Base-by-base conservation (phyloP, 2,797 vertebrate genomes). In the Enteromius unitaeniatus region DNA sequence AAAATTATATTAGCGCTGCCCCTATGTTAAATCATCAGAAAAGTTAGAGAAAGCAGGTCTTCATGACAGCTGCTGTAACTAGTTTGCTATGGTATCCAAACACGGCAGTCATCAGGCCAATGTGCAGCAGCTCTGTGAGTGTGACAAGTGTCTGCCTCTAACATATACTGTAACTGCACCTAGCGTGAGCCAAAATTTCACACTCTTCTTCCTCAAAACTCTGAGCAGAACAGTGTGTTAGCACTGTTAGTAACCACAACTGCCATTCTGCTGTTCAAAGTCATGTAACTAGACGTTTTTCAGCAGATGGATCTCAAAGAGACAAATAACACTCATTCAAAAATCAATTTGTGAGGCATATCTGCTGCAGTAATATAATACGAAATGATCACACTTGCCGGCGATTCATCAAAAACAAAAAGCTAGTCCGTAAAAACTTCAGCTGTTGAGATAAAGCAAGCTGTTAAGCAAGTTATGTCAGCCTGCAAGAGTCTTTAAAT, bases 61-160 rank as follows among this genome's bases (percentile, higher is more conserved):
- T 45, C 23, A 37, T 40, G 40, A 40, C 40, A 47, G 72, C 26
- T 79, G 53, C 73, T 64, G 23, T 28, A 65, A 62, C 3, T 37
- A 49, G 37, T 82, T 87, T 80, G 45, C 86, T 79, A 86, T 84
- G 76, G 82, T 42, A 86, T 84, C 84, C 11, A 77, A 82, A 86
- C 62, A 78, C 82, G 78, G 65, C n/a, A 51, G 17, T 47, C 69
- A 81, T 37, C 73, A 72, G 13, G 45, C 11, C 15, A 3, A 11
- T 76, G 70, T 34, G 15, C 28, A 65, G 28, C 28, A 17, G 28
- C 28, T 64, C 28, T 34, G 15, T 31, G 15, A 34, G 58, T 74
- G 55, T 37, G 23, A n/a, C 17, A 5, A 28, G 9, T 13, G 14
- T 31, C 40, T 26, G 45, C 64, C 53, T 77, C 34, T 4, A 17